These are phyloP conservation scores for Dendrolimus punctatus DNA, from an alignment of 1,140 invertebrate species.

Conservation along the genomic window DNA sequence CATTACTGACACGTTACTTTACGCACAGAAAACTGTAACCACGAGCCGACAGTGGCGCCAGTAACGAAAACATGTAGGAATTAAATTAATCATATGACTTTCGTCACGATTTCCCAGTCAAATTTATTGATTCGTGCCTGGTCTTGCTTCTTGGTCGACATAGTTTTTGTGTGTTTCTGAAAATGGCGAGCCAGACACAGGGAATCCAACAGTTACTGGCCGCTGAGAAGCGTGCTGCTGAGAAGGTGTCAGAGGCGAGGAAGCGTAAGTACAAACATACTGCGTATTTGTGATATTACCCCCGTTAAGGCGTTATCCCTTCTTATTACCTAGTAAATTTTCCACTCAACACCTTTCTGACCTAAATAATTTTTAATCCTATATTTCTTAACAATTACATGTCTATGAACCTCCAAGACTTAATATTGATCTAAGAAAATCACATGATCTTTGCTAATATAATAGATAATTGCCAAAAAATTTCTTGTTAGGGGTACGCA, in stretches of 20 bases:
- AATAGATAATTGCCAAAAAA: no score
- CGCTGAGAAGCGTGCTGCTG: constrained; percentile 98
- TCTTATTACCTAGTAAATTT: no score
- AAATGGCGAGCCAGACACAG: constrained; percentile 99
- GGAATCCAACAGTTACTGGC: constrained; percentile 98
- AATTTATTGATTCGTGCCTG: constrained; percentile 62
- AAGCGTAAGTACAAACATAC: constrained; percentile 86
- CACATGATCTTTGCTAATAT: no score
- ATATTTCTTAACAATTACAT: no score
- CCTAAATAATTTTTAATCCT: no score
- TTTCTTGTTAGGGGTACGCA: no score
- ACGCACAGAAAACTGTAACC: constrained; percentile 27
- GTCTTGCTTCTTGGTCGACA: constrained; percentile 49
- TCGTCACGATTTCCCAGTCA: constrained; percentile 43
- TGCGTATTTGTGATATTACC: constrained; percentile 21
- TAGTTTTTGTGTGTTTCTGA: constrained; percentile 68
- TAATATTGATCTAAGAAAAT: no score
- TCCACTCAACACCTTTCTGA: no score
- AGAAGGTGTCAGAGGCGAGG: constrained; percentile 98
- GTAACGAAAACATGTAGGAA: constrained; percentile 56
- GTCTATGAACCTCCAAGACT: no score
- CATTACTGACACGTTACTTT: constrained; percentile 18
- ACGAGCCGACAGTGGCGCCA: constrained; percentile 64
- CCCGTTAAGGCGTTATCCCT: constrained; percentile 4
- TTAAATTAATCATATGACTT: constrained; percentile 69